Percentiles rank a stretch among this genome's conserved stretches.
phyloP scores from a whole-genome alignment of 2,888 invertebrate species.

The Eumacrocentrus americanus region DNA sequence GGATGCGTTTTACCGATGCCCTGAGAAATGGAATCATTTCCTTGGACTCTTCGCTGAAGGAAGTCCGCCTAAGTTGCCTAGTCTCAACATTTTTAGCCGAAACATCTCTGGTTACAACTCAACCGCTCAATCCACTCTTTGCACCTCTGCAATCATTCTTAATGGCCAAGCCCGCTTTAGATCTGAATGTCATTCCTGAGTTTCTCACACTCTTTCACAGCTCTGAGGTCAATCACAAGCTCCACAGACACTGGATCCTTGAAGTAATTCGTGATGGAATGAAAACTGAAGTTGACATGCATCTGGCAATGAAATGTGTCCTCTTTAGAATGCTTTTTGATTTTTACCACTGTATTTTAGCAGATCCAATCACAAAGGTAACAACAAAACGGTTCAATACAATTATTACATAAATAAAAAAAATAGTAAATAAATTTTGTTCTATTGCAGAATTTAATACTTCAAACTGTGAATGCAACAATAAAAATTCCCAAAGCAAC shows the following conservation, averaged over 20 bases:
- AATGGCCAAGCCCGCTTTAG: constrained; percentile 77
- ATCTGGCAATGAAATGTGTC: constrained; percentile 74
- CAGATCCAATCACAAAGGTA: constrained; percentile 70
- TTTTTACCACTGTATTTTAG: constrained; percentile 70
- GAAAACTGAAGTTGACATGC: constrained; percentile 76
- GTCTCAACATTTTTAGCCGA: constrained; percentile 75
- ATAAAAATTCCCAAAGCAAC: constrained; percentile 71
- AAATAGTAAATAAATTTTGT: not conserved
- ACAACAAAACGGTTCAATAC: no score
- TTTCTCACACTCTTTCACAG: constrained; percentile 85
- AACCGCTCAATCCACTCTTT: constrained; percentile 79
- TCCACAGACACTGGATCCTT: constrained; percentile 79
- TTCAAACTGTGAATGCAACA: constrained; percentile 70
- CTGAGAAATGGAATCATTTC: constrained; percentile 68
- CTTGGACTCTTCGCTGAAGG: constrained; percentile 38
- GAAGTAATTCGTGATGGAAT: constrained; percentile 78
- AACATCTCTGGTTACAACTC: constrained; percentile 73
- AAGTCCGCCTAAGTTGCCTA: constrained; percentile 64
- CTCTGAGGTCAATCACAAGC: constrained; percentile 71
- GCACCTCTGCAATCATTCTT: constrained; percentile 79
- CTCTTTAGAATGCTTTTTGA: constrained; percentile 79
- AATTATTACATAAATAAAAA: not conserved
- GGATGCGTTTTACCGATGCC: constrained; percentile 72
- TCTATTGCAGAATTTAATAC: constrained; percentile 64
- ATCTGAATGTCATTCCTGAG: constrained; percentile 84